These are phyloP conservation scores for Tetramorium parvispinum DNA, from an alignment of 1,140 invertebrate species.

Conservation along the genomic window DNA sequence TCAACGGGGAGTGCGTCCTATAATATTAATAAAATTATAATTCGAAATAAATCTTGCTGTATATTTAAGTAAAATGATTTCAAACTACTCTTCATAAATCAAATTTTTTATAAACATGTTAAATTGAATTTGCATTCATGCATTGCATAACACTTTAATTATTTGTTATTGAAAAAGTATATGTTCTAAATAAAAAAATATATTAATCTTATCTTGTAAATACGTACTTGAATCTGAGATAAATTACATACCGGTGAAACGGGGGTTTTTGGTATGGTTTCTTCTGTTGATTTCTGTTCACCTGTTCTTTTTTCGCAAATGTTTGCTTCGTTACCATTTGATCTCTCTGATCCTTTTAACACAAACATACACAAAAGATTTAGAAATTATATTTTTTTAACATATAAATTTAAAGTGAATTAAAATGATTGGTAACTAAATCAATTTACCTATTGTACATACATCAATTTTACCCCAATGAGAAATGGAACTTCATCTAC, in stretches of 20 bases:
- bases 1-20: slow-evolving; percentile 43
- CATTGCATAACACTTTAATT: slow-evolving; percentile 9
- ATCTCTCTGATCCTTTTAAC: slow-evolving; percentile 68
- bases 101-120: neutral
- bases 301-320: slow-evolving; percentile 18
- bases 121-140: neutral
- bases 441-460: slow-evolving; percentile 78
- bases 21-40: slow-evolving; percentile 20
- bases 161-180: neutral
- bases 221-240: slow-evolving; percentile 61
- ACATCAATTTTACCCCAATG: slow-evolving; percentile 88
- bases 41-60: neutral
- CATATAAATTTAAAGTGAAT: neutral
- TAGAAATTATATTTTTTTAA: neutral
- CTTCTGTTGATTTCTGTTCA: neutral
- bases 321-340: neutral
- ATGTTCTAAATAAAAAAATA: neutral
- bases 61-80: neutral
- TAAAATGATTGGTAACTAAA: neutral
- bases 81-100: no score
- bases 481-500: slow-evolving; percentile 87
- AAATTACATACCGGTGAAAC: slow-evolving; percentile 73
- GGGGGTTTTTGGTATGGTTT: slow-evolving; percentile 38
- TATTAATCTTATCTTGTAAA: neutral
- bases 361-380: neutral